Evolutionary conservation across 1,140 invertebrate genomes (phyloP).

Genomic region (Temnothorax longispinosus): DNA sequence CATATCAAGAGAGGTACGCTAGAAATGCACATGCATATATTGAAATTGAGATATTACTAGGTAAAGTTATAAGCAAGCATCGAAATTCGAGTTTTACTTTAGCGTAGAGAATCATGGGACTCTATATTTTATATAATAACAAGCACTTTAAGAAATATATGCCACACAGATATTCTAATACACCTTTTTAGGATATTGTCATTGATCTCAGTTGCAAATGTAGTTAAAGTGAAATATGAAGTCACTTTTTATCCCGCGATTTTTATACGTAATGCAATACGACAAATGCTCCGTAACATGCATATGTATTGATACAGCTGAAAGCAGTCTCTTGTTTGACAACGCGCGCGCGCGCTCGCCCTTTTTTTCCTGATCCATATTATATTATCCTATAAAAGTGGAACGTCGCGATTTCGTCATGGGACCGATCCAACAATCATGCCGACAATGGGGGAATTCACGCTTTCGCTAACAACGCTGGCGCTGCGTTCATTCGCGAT

Average conservation of each 20-base stretch:
- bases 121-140: background rate
- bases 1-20: slow-evolving; percentile 1
- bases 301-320: background rate
- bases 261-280: background rate
- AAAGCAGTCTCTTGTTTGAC: slow-evolving; percentile 7
- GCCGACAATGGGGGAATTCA: slow-evolving; percentile 1
- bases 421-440: slow-evolving; percentile 25
- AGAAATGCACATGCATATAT: slow-evolving; percentile 10
- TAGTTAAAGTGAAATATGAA: background rate
- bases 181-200: background rate
- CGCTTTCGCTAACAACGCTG: slow-evolving; percentile 26
- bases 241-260: background rate
- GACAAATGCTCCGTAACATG: background rate
- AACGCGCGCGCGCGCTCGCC: background rate
- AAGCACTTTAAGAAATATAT: background rate
- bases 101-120: background rate
- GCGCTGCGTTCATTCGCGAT: slow-evolving; percentile 34
- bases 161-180: background rate
- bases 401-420: background rate
- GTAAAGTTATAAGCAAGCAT: background rate
- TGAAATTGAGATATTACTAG: slow-evolving; percentile 13
- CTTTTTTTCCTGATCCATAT: background rate
- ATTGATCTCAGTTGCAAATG: background rate
- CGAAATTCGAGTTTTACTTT: background rate
- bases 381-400: slow-evolving; percentile 54